A percentile compares a stretch with the other conserved stretches of the same genome.
phyloP scores from a whole-genome alignment of 2,888 invertebrate genomes.

The Caenorhabditis afra region DNA sequence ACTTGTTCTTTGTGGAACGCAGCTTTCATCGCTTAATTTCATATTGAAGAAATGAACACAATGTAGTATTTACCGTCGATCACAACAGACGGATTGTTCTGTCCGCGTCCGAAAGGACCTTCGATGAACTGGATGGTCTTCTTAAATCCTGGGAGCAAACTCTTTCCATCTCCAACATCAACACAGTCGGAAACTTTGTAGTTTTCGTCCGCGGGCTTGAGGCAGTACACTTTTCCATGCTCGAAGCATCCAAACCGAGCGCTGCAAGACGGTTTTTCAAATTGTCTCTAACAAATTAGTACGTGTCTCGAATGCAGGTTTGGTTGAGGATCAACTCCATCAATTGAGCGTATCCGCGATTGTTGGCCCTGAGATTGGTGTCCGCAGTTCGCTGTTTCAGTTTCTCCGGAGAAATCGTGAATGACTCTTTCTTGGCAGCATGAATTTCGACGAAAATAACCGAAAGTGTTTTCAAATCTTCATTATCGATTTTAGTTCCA shows the following conservation, averaged over 20 bases:
- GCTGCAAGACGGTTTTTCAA: conserved; percentile 11
- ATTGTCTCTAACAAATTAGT: background rate
- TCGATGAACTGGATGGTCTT: conserved; percentile 62
- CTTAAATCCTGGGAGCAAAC: conserved; percentile 55
- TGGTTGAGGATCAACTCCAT: conserved; percentile 55
- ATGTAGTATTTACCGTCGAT: conserved; percentile 46
- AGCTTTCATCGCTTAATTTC: conserved; percentile 63
- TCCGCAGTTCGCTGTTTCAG: conserved; percentile 27
- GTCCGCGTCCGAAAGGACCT: conserved; percentile 55
- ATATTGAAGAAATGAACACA: background rate
- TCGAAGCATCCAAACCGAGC: conserved; percentile 51
- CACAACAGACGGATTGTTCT: conserved; percentile 55
- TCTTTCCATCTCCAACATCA: conserved; percentile 62
- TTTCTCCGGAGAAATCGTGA: conserved; percentile 18
- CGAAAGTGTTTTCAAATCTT: conserved; percentile 13
- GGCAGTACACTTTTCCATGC: conserved; percentile 60
- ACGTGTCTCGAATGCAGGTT: conserved; percentile 50
- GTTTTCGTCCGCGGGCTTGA: conserved; percentile 40
- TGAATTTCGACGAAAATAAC: conserved; percentile 31
- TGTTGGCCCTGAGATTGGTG: conserved; percentile 22
- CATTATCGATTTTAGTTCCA: conserved; percentile 7
- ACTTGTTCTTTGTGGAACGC: conserved; percentile 61
- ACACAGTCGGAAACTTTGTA: conserved; percentile 41
- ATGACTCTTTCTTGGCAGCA: conserved; percentile 18
- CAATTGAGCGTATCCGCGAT: conserved; percentile 35